Base-by-base conservation (phyloP, 2,888 invertebrate genomes). In the Steinernema hermaphroditum region DNA sequence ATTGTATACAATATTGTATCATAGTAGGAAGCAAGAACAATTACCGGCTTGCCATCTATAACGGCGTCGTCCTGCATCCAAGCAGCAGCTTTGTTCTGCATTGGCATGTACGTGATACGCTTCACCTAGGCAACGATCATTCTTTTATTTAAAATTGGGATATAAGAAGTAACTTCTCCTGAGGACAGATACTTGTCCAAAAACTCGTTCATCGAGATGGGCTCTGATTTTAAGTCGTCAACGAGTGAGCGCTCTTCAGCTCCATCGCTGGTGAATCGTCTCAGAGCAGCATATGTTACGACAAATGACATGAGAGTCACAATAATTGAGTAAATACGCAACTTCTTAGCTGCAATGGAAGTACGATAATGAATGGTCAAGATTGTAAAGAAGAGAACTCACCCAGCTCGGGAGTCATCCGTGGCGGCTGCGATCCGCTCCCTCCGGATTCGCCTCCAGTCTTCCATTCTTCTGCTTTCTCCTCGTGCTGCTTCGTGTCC, bases 31-130 rank as follows among this genome's bases (percentile, higher is more conserved):
- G 1, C 1, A 12, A 69, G 29, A 27, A 22, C 37, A 34, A 34
- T 34, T 72, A 72, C 72, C 8, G 22, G 68, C 27, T 72, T 32
- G 1, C 72, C 72, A 24, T 43, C 14, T 16, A 72, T 72, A n/a
- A 72, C 0, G 27, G 72, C 72, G 12, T 32, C 46, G 0, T 68
- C 68, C 37, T 72, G 72, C n/a, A 72, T 69, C 24, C 68, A 24
- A 16, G 72, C 72, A 1, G 62, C 49, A 1, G 72, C 72, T 6
- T 32, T 43, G 34, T 54, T 43, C 19, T 24, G 9, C 8, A 41
- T 24, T 12, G 69, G 68, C n/a, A 72, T 14, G 54, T 72, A 72
- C 0, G 62, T 44, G n/a, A 72, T 37, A 24, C 41, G 24, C 12
- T n/a, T 14, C 27, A 68, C 68, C 62, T 72, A 24, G 69, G 69